Evolutionary conservation across 1,140 invertebrate genomes (phyloP).

Genomic region (Lasioglossum baleicum): DNA sequence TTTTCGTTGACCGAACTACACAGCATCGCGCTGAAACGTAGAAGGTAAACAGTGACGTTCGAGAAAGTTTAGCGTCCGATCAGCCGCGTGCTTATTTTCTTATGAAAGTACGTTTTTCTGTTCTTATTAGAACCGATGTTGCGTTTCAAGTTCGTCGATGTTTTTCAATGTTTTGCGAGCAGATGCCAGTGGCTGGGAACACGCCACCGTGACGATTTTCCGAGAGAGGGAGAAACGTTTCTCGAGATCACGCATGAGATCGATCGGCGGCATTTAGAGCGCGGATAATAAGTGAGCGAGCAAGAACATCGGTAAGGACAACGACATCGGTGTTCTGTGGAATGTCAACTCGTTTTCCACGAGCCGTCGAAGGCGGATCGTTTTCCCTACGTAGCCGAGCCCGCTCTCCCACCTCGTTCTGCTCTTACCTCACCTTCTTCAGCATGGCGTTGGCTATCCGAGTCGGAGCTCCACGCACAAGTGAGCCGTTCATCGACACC

Average conservation of each 20-base stretch:
- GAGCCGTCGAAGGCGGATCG: constrained; percentile 45
- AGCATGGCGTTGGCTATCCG: not conserved
- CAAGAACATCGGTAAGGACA: constrained; percentile 45
- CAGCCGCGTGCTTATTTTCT: constrained; percentile 3
- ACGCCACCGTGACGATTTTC: too few relatives aligned
- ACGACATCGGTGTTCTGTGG: constrained; percentile 62
- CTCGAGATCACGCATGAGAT: constrained; percentile 15
- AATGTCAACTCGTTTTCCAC: constrained; percentile 69
- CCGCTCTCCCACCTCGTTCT: not conserved
- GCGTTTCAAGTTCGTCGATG: not conserved
- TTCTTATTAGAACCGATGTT: not conserved
- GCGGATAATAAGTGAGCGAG: constrained; percentile 11
- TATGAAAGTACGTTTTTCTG: not conserved
- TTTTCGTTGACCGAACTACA: too few relatives aligned
- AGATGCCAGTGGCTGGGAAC: too few relatives aligned
- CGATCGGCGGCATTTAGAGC: constrained; percentile 18
- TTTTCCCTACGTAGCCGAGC: constrained; percentile 46
- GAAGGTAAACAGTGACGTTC: constrained; percentile 26
- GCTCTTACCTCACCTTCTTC: constrained; percentile 31
- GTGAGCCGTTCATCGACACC: constrained; percentile 17
- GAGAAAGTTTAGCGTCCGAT: constrained; percentile 27
- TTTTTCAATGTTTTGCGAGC: not conserved
- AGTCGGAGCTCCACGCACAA: constrained; percentile 8
- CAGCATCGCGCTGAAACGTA: not conserved
- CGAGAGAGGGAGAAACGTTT: not conserved